These are phyloP conservation scores for Epinotia nisella DNA, from an alignment of 2,888 invertebrate genomes.

Conservation along the genomic window DNA sequence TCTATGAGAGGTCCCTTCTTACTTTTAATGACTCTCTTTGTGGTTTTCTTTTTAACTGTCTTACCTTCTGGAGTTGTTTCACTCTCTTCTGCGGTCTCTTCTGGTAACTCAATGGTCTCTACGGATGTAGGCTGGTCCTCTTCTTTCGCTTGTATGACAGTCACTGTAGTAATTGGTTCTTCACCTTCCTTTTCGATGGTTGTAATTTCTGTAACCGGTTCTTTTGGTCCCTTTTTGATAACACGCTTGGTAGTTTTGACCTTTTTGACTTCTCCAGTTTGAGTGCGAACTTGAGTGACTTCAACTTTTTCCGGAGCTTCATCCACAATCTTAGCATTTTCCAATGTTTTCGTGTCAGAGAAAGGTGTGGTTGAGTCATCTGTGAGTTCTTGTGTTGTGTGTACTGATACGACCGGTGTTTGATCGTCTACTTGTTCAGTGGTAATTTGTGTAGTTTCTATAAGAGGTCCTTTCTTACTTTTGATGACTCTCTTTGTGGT, in stretches of 20 bases:
- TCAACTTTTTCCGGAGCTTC: conserved; percentile 49
- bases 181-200: conserved; percentile 53
- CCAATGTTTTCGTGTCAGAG: conserved; percentile 52
- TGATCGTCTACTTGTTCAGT: conserved; percentile 1
- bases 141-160: neutral
- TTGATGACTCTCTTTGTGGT: neutral
- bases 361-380: conserved; percentile 50
- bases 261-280: conserved; percentile 49
- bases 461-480: conserved; percentile 1
- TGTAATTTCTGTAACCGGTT: conserved; percentile 67
- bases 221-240: conserved; percentile 13
- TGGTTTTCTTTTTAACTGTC: neutral
- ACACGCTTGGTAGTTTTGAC: conserved; percentile 52
- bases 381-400: conserved; percentile 51
- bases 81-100: conserved; percentile 43
- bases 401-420: conserved; percentile 2
- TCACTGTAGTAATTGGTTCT: conserved; percentile 35
- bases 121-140: conserved; percentile 56
- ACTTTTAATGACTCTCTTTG: neutral
- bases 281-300: conserved; percentile 50
- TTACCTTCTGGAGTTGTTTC: conserved; percentile 10
- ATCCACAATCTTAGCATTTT: conserved; percentile 51
- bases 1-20: neutral
- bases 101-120: conserved; percentile 54
- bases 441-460: conserved; percentile 9